phyloP scores from a whole-genome alignment of 2,888 invertebrate genomes.

The Euplexia lucipara region DNA sequence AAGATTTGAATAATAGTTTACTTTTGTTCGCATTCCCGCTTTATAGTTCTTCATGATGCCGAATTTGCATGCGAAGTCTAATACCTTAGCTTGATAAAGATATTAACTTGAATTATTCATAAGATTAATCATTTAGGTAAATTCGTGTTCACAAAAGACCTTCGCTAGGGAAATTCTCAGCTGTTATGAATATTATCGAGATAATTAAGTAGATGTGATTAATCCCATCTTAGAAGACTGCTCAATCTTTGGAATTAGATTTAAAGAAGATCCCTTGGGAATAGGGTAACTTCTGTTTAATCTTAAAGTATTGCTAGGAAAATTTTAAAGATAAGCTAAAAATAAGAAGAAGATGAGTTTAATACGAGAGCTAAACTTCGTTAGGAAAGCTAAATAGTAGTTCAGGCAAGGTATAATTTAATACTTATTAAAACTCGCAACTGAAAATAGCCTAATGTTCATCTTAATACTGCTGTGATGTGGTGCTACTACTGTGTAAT shows the following conservation, averaged over 20 bases:
- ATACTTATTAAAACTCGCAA: slow-evolving; percentile 1
- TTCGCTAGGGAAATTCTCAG: slow-evolving; percentile 27
- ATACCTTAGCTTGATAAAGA: slow-evolving; percentile 40
- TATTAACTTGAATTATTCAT: slow-evolving; percentile 50
- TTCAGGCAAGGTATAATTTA: neutral
- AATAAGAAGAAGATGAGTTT: neutral
- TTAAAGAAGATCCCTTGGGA: slow-evolving; percentile 5
- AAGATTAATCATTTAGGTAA: slow-evolving; percentile 49
- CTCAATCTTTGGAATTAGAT: neutral
- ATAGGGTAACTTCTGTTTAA: neutral
- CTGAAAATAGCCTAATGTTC: neutral
- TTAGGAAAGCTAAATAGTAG: neutral
- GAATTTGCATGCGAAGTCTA: slow-evolving; percentile 47
- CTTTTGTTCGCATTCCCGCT: slow-evolving; percentile 17
- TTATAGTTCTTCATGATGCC: slow-evolving; percentile 5
- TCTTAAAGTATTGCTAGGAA: neutral
- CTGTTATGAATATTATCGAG: slow-evolving; percentile 33
- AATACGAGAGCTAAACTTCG: neutral
- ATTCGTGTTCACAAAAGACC: slow-evolving; percentile 33
- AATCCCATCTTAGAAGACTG: slow-evolving; percentile 15
- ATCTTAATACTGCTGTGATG: no score
- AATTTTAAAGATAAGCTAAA: neutral
- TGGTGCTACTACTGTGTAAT: neutral
- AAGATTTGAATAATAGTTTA: slow-evolving; percentile 35
- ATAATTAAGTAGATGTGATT: slow-evolving; percentile 37